Percentiles rank a stretch among this genome's conserved stretches.
Conservation (phyloP, 2,113 vertebrate species). For the Tonatia bakeri region DNA sequence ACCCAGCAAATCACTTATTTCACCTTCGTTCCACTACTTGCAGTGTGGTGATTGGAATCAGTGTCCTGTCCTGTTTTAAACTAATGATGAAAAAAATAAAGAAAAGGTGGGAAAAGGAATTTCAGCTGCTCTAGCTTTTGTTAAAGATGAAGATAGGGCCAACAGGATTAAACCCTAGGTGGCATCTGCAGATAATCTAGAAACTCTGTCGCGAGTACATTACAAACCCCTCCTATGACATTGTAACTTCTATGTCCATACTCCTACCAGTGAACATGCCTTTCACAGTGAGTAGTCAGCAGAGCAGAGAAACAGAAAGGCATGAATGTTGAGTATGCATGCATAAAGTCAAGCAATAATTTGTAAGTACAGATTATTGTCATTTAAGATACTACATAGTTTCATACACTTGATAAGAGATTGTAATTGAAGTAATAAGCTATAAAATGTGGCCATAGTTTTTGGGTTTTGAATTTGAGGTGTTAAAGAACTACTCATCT, state of each 20-base stretch:
- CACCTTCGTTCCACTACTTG: rapidly evolving
- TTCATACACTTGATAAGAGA: neutral
- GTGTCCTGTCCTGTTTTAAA: neutral
- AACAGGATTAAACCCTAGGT: neutral
- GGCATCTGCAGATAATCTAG: rapidly evolving
- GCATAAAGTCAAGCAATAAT: rapidly evolving
- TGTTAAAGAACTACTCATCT: neutral
- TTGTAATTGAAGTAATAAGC: neutral
- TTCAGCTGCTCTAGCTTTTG: neutral
- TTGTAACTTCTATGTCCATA: neutral
- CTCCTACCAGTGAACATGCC: neutral
- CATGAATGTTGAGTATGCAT: rapidly evolving
- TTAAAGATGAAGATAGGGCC: neutral
- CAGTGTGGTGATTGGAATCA: neutral
- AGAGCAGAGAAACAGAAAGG: neutral
- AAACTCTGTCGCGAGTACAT: neutral
- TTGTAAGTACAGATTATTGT: neutral
- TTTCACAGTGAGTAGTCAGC: rapidly evolving
- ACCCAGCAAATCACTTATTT: neutral
- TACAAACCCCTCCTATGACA: rapidly evolving
- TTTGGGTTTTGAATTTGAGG: neutral
- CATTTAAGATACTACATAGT: neutral
- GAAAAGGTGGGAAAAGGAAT: neutral
- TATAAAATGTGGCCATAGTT: neutral
- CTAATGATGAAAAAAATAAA: neutral